Base-by-base conservation (phyloP, 2,113 vertebrate species). In the Macquaria australasica region DNA sequence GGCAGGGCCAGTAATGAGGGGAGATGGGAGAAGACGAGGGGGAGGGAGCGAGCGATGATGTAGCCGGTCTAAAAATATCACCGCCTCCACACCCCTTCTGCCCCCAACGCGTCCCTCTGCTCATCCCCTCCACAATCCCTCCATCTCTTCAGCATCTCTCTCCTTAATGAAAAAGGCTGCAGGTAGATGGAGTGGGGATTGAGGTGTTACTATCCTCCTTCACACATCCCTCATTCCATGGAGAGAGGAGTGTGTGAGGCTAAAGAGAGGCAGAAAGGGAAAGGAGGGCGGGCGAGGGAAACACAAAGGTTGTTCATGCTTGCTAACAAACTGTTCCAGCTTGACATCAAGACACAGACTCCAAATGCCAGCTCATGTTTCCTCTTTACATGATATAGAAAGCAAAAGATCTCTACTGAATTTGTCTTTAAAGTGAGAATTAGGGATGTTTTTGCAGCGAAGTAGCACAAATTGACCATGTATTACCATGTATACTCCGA, bases 51-150 rank as follows among this genome's bases (percentile, higher is more conserved):
- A 69, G 81, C 16, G 67, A 83, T 86, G 88, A 91, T 87, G 92
- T 68, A 87, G 89, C 20, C 81, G 0, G 51, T 74, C 88, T 91
- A 90, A 85, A 94, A 91, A 95, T 93, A 93, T 82, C 83, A 39
- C 85, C 76, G 45, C 89, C 84, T 84, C 81, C 77, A 77, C 82
- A 53, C 74, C 81, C 84, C 74, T 79, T 86, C 87, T 84, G 53
- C 85, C 80, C 85, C 68, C 25, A 11, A 69, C 39, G 18, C 39
- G 84, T 78, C 66, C 66, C 51, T 78, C 41, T 8, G 10, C 34
- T 59, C 71, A 9, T n/a, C 56, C 55, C 77, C 73, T 77, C 79
- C 31, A 23, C 75, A 51, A 37, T 84, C 79, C 48, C 41, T n/a
- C 63, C 60, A 39, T 64, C 55, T 81, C 74, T 53, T 63, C 77